Evolutionary conservation across 2,888 invertebrate genomes (phyloP).

Genomic region (Anoplius nigerrimus): DNA sequence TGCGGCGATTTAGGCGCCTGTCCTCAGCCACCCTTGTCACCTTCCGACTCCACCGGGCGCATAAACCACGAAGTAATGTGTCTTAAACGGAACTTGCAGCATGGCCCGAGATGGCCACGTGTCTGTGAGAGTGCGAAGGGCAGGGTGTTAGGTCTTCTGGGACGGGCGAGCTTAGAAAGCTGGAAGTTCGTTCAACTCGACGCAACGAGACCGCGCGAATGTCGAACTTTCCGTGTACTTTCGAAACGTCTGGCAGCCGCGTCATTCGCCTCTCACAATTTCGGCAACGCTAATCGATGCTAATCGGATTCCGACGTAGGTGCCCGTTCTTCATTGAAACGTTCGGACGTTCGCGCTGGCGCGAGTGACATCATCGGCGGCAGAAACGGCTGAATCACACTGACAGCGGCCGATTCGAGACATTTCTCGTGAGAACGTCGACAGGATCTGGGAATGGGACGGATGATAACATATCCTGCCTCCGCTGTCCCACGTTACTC

Average conservation of each 20-base stretch:
- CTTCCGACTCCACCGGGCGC: slow-evolving; percentile 32
- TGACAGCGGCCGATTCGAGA: neutral
- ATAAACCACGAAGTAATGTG: slow-evolving; percentile 46
- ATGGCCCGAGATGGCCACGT: slow-evolving; percentile 29
- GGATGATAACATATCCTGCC: slow-evolving; percentile 46
- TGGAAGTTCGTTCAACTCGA: slow-evolving; percentile 59
- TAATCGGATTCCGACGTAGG: neutral
- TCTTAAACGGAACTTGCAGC: slow-evolving; percentile 26
- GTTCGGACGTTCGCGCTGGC: too few relatives aligned
- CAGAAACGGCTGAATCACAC: neutral
- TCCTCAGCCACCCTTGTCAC: slow-evolving; percentile 32
- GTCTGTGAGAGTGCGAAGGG: slow-evolving; percentile 38
- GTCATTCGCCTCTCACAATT: neutral
- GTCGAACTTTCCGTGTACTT: too few relatives aligned
- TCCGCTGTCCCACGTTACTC: slow-evolving; percentile 41
- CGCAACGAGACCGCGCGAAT: neutral
- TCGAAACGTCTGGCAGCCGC: neutral
- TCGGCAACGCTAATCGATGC: neutral
- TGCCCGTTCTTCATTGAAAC: neutral
- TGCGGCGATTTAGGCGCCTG: slow-evolving; percentile 35
- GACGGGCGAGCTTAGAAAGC: slow-evolving; percentile 20
- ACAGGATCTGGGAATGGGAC: slow-evolving; percentile 38
- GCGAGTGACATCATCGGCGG: too few relatives aligned
- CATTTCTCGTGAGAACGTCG: slow-evolving; percentile 42
- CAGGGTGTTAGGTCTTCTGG: slow-evolving; percentile 37